Conservation (phyloP, 2,888 invertebrate genomes). For the Neoaliturus tenellus region DNA sequence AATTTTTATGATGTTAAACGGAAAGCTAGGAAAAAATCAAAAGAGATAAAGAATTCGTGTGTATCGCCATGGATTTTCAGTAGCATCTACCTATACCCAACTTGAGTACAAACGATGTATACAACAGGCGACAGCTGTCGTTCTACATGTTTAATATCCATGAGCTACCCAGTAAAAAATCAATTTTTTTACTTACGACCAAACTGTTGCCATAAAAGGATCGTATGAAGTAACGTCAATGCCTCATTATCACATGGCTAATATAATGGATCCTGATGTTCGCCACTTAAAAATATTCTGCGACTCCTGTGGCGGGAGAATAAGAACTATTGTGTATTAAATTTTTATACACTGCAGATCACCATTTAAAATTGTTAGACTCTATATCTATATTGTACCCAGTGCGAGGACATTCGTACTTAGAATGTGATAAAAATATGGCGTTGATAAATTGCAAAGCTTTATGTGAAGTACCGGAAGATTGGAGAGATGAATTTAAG, state of each 20-base stretch:
- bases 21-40: constrained; percentile 22
- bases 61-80: constrained; percentile 59
- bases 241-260: constrained; percentile 61
- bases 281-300: constrained; percentile 61
- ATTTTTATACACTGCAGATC: constrained; percentile 59
- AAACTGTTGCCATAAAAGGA: constrained; percentile 64
- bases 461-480: constrained; percentile 48
- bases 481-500: constrained; percentile 55
- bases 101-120: constrained; percentile 59
- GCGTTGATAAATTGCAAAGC: constrained; percentile 51
- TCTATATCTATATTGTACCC: constrained; percentile 42
- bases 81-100: constrained; percentile 60
- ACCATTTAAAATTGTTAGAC: constrained; percentile 45
- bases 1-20: constrained; percentile 54
- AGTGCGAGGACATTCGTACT: constrained; percentile 48
- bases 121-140: constrained; percentile 56
- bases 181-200: constrained; percentile 63
- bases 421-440: constrained; percentile 55
- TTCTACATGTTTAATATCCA: constrained; percentile 59
- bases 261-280: constrained; percentile 56
- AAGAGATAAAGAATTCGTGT: constrained; percentile 52
- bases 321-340: constrained; percentile 62
- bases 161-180: constrained; percentile 54
- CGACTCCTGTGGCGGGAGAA: constrained; percentile 63
- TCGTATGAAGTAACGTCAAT: constrained; percentile 61